phyloP scores from a whole-genome alignment of 2,888 invertebrate genomes.

The Spilosoma lubricipeda region DNA sequence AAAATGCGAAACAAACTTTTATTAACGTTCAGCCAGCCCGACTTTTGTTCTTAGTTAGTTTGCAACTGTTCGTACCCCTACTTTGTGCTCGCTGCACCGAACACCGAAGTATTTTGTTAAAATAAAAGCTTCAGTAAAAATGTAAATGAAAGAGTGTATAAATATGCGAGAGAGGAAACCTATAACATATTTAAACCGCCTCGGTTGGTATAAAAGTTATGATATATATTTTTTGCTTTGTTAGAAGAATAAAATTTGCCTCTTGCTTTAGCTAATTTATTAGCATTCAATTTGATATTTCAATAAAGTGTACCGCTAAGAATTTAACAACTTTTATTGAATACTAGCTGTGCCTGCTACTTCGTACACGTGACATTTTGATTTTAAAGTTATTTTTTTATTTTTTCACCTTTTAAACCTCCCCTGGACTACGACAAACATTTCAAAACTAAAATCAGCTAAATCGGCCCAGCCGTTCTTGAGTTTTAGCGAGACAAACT shows the following conservation, averaged over 20 bases:
- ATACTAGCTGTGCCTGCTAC: too few relatives aligned
- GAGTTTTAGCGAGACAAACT: too few relatives aligned
- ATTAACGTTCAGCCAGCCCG: constrained; percentile 29
- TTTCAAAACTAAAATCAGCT: too few relatives aligned
- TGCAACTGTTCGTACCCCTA: constrained; percentile 26
- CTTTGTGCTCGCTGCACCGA: constrained; percentile 17
- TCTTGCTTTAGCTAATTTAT: background rate
- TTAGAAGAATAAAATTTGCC: background rate
- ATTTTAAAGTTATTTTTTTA: too few relatives aligned
- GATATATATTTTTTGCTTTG: background rate
- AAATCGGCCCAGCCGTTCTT: too few relatives aligned
- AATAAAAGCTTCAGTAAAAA: constrained; percentile 12
- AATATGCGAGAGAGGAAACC: background rate
- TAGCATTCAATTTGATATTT: background rate
- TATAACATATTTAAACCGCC: background rate
- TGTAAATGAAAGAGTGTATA: constrained; percentile 13
- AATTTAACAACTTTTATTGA: background rate
- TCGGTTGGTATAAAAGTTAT: background rate
- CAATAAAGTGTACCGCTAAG: background rate
- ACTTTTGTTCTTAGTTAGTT: constrained; percentile 45
- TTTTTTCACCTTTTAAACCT: too few relatives aligned
- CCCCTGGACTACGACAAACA: too few relatives aligned
- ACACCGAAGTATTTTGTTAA: constrained; percentile 14
- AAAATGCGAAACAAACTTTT: constrained; percentile 32
- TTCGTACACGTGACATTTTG: too few relatives aligned